These are phyloP conservation scores for Hippasteria phrygiana DNA, from an alignment of 53 echinoderm and acorn worm genomes.

Conservation along the genomic window DNA sequence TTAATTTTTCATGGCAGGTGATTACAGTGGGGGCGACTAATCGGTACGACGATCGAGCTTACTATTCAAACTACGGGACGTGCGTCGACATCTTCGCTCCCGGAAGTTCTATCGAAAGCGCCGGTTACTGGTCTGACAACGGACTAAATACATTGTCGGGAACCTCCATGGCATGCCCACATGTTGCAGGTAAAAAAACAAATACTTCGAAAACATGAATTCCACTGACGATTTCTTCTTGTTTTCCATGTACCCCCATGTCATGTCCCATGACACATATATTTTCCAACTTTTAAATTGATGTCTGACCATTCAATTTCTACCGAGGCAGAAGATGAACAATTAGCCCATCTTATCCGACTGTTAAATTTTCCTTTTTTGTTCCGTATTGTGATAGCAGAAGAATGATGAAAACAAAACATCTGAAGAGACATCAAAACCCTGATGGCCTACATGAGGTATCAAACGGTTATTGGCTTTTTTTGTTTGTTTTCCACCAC, in stretches of 20 bases:
- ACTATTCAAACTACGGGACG: not conserved
- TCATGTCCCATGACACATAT: no score
- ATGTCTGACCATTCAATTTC: no score
- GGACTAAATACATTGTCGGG: not conserved
- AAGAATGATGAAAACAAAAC: no score
- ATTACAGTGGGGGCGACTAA: not conserved
- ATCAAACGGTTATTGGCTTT: not conserved
- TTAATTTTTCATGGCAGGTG: not conserved
- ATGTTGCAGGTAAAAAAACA: not conserved
- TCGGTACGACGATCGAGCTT: not conserved
- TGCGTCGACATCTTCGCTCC: conserved; percentile 13
- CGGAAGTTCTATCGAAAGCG: not conserved
- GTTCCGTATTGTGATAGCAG: no score
- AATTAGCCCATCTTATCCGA: no score
- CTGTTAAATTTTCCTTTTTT: no score
- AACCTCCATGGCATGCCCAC: conserved; percentile 17
- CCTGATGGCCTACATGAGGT: not conserved
- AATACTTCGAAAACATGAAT: no score
- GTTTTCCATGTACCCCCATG: no score
- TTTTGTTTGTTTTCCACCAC: not conserved
- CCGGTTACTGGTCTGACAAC: not conserved
- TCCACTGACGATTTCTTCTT: no score
- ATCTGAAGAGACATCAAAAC: no score
- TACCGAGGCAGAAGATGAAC: no score
- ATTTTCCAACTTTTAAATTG: no score